phyloP scores from a whole-genome alignment of 2,113 vertebrate species.

The Verasper variegatus region DNA sequence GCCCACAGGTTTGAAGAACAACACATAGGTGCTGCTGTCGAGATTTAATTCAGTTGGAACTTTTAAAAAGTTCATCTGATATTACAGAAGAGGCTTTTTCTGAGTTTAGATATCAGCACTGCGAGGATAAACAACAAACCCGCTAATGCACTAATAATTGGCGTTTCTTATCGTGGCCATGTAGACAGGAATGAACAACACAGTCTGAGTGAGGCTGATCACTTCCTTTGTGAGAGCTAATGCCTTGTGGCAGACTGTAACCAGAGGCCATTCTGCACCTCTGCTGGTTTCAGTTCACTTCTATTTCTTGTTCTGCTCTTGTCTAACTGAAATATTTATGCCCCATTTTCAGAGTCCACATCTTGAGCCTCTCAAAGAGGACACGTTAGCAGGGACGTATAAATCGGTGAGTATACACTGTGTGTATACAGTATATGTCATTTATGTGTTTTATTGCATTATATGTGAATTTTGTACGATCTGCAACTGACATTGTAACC shows the following conservation, averaged over 20 bases:
- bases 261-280: neutral
- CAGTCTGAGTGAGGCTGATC: neutral
- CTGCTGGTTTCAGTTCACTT: neutral
- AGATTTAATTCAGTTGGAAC: too few relatives aligned
- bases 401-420: constrained; percentile 90
- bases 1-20: too few relatives aligned
- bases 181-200: neutral
- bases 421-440: neutral
- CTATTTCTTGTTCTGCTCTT: constrained; percentile 17
- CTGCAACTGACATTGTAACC: neutral
- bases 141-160: constrained; percentile 1
- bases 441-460: neutral
- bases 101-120: constrained; percentile 4
- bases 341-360: constrained; percentile 82
- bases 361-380: constrained; percentile 91
- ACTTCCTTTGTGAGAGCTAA: constrained; percentile 15
- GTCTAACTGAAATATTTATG: constrained; percentile 44
- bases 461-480: neutral
- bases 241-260: constrained; percentile 25
- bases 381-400: constrained; percentile 83
- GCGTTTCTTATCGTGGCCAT: constrained; percentile 10
- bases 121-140: neutral
- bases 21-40: too few relatives aligned
- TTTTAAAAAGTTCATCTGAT: neutral
- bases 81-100: neutral